phyloP scores from a whole-genome alignment of 2,797 vertebrate species.

The Sandelia bainsii region DNA sequence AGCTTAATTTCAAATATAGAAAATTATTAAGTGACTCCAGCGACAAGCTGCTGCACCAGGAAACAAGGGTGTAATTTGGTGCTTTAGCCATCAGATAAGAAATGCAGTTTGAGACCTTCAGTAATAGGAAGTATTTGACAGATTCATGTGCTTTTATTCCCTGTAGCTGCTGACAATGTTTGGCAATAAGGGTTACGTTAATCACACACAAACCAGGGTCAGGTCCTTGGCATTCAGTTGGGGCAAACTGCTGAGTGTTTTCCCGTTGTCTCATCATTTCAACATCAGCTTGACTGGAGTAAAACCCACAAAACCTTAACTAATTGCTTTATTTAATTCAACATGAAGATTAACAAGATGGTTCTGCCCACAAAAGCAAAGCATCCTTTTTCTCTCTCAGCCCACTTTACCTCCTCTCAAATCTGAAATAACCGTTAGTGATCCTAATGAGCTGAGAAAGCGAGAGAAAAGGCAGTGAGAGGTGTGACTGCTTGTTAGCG shows the following conservation, averaged over 20 bases:
- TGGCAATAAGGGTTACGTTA: conserved; percentile 37
- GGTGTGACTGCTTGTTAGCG: conserved; percentile 78
- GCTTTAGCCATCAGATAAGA: conserved; percentile 65
- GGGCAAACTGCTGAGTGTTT: conserved; percentile 34
- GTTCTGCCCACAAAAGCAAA: conserved; percentile 66
- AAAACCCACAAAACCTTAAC: conserved; percentile 64
- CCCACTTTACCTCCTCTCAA: conserved; percentile 14
- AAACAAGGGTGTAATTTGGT: conserved; percentile 52
- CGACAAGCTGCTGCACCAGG: conserved; percentile 39
- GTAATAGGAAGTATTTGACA: conserved; percentile 51
- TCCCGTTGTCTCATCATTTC: conserved; percentile 28
- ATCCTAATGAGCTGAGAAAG: conserved; percentile 82
- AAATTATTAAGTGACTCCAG: conserved; percentile 56
- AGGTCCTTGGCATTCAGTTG: conserved; percentile 11
- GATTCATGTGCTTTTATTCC: conserved; percentile 63
- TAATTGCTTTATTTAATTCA: conserved; percentile 74
- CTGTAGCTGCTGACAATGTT: conserved; percentile 49
- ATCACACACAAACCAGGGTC: conserved; percentile 41
- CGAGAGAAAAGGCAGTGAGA: conserved; percentile 64
- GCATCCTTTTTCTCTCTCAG: conserved; percentile 48
- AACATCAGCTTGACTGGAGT: conserved; percentile 41
- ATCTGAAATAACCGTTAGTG: conserved; percentile 75
- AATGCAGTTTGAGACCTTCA: conserved; percentile 34
- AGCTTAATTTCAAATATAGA: conserved; percentile 47
- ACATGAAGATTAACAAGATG: conserved; percentile 74